Conservation (phyloP, 2,113 vertebrate species). For the Ivindomyrus marchei region DNA sequence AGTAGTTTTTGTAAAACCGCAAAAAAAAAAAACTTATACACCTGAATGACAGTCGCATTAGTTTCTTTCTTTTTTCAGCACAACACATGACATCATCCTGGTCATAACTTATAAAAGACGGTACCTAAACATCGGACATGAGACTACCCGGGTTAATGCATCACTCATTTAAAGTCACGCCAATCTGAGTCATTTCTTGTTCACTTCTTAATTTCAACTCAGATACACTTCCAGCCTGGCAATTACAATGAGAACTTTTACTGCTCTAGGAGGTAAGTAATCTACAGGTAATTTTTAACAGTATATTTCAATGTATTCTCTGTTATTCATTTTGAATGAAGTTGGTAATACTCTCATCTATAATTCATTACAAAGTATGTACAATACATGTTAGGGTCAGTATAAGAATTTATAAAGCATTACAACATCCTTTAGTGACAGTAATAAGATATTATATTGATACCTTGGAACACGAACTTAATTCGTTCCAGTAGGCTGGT, state of each 20-base stretch:
- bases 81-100: background rate
- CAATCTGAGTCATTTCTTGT: background rate
- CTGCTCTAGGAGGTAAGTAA: slow-evolving; percentile 47
- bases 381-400: background rate
- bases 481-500: too few species aligned
- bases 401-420: background rate
- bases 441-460: background rate
- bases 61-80: background rate
- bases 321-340: background rate
- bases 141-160: background rate
- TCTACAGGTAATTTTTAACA: background rate
- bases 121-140: background rate
- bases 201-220: background rate
- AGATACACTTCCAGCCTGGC: background rate
- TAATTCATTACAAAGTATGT: background rate
- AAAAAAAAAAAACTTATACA: background rate
- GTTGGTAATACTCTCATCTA: background rate
- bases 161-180: background rate
- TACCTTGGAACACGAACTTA: too few species aligned
- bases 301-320: background rate
- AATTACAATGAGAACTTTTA: slow-evolving; percentile 44
- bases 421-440: background rate
- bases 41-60: background rate
- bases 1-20: background rate
- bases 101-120: background rate